Evolutionary conservation across 2,113 vertebrate species (phyloP).

Genomic region (Megaleporinus macrocephalus): DNA sequence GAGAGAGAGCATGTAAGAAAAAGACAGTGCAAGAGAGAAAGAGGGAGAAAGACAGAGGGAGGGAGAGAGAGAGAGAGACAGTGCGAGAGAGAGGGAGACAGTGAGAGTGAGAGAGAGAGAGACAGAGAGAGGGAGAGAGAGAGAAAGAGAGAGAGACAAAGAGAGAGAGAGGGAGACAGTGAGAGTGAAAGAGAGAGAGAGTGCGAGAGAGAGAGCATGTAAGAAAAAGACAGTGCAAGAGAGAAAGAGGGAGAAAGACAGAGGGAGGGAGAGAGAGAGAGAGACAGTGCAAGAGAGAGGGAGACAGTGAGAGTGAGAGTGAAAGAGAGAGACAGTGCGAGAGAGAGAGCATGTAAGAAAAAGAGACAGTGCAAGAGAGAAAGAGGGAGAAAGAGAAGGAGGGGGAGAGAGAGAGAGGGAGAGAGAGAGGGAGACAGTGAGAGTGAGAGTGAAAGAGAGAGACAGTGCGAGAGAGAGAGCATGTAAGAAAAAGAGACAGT

Average conservation of each 20-base stretch:
- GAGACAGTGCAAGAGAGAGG: not conserved
- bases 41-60: too few relatives aligned
- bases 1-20: too few relatives aligned
- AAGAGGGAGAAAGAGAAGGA: not conserved
- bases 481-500: too few relatives aligned
- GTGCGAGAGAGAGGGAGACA: too few relatives aligned
- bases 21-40: too few relatives aligned
- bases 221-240: not conserved
- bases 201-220: not conserved
- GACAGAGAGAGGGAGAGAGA: too few relatives aligned
- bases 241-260: too few relatives aligned
- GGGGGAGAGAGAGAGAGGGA: not conserved
- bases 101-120: too few relatives aligned
- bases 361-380: constrained; percentile 54
- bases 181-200: not conserved
- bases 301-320: not conserved
- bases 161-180: too few relatives aligned
- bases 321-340: not conserved
- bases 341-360: not conserved
- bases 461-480: too few relatives aligned
- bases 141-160: not conserved
- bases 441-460: not conserved
- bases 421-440: not conserved
- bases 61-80: too few relatives aligned
- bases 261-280: too few relatives aligned